Evolutionary conservation across 2,797 vertebrate species (phyloP).

Genomic region (Falco rusticolus): DNA sequence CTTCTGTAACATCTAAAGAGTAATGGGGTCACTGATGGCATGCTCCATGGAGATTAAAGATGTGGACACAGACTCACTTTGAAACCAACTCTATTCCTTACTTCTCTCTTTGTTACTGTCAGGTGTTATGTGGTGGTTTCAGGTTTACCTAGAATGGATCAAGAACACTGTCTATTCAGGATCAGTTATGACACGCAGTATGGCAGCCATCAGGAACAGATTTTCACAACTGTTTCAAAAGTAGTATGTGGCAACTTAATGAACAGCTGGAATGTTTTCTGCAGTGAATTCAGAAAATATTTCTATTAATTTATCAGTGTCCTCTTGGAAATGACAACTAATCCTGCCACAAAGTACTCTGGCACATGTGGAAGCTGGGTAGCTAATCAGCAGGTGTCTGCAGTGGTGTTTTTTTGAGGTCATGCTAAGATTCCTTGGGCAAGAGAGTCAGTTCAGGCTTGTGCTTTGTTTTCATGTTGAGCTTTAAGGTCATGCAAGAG

Average conservation of each 20-base stretch:
- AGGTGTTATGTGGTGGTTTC: not conserved
- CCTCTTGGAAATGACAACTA: not conserved
- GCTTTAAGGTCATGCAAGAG: not conserved
- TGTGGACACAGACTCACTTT: not conserved
- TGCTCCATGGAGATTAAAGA: not conserved
- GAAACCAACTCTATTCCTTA: not conserved
- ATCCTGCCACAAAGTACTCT: not conserved
- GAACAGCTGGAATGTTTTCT: not conserved
- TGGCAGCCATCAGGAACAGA: not conserved
- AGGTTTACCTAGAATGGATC: not conserved
- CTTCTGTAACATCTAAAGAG: not conserved
- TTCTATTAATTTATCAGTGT: not conserved
- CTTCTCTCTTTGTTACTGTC: not conserved
- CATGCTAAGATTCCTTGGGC: not conserved
- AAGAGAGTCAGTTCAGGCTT: not conserved
- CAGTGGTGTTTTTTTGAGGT: not conserved
- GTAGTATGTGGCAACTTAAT: not conserved
- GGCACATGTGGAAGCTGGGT: not conserved
- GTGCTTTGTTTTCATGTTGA: not conserved
- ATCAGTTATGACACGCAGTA: not conserved
- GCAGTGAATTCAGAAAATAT: not conserved
- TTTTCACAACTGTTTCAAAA: not conserved
- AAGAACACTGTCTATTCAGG: not conserved
- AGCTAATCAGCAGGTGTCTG: not conserved
- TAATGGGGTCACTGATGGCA: not conserved